Evolutionary conservation across 2,888 invertebrate genomes (phyloP).

Genomic region (Prosapia bicincta): DNA sequence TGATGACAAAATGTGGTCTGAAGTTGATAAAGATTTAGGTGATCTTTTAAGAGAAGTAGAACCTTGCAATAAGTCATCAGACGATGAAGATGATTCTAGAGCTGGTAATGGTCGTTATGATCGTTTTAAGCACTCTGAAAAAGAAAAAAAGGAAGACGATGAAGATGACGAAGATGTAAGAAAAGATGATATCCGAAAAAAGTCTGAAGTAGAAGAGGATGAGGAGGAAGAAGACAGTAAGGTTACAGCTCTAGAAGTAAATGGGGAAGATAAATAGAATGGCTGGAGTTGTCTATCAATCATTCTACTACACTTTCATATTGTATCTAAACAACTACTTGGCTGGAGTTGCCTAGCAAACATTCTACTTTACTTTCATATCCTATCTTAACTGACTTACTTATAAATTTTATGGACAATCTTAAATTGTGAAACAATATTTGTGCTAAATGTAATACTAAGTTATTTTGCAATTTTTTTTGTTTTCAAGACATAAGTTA

Average conservation of each 20-base stretch:
- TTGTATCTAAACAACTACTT: neutral
- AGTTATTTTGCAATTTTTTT: too few species aligned
- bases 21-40: slow-evolving; percentile 77
- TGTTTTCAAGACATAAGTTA: too few species aligned
- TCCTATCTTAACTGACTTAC: neutral
- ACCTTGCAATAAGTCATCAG: slow-evolving; percentile 56
- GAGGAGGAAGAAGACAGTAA: neutral
- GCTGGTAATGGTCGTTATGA: slow-evolving; percentile 51
- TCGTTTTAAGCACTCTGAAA: slow-evolving; percentile 63
- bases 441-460: neutral
- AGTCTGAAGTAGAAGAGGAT: neutral
- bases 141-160: slow-evolving; percentile 48
- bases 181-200: slow-evolving; percentile 43
- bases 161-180: slow-evolving; percentile 48
- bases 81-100: slow-evolving; percentile 60
- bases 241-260: neutral
- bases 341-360: neutral
- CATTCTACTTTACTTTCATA: neutral
- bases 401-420: neutral
- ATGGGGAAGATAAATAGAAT: neutral
- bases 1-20: slow-evolving; percentile 60
- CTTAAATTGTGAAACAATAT: neutral
- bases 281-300: neutral
- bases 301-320: neutral
- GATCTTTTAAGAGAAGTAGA: slow-evolving; percentile 60